Evolutionary conservation across 2,113 vertebrate species (phyloP).

Genomic region (Ia io): DNA sequence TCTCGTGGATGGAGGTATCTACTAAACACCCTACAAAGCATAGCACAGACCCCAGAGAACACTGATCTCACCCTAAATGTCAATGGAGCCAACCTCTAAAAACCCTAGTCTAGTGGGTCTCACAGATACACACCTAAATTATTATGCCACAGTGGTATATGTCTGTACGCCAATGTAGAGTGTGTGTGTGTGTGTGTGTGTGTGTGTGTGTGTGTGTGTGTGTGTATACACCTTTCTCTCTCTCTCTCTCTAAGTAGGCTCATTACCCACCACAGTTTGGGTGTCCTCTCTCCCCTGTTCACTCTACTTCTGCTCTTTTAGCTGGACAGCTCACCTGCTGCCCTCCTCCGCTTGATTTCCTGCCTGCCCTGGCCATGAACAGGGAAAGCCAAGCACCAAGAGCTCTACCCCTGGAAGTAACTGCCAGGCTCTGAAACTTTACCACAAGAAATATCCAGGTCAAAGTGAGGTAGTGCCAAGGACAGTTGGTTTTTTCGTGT

Average conservation of each 20-base stretch:
- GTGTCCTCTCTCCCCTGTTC: neutral
- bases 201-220: neutral
- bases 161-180: too few relatives aligned
- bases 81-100: neutral
- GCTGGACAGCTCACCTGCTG: neutral
- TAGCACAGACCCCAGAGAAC: neutral
- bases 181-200: too few relatives aligned
- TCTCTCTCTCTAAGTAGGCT: neutral
- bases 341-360: neutral
- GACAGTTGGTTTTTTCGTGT: neutral
- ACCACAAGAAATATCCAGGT: neutral
- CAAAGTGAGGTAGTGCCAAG: neutral
- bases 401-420: neutral
- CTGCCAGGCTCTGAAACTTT: neutral
- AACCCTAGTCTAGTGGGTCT: neutral
- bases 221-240: neutral
- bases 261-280: neutral
- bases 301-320: neutral
- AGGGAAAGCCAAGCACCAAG: neutral
- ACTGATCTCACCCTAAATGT: neutral
- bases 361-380: neutral
- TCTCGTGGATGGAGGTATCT: neutral
- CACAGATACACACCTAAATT: neutral
- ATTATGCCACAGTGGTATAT: neutral
- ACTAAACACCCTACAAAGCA: neutral